Evolutionary conservation across 1,140 invertebrate species (phyloP).

Genomic region (Aricia agestis): DNA sequence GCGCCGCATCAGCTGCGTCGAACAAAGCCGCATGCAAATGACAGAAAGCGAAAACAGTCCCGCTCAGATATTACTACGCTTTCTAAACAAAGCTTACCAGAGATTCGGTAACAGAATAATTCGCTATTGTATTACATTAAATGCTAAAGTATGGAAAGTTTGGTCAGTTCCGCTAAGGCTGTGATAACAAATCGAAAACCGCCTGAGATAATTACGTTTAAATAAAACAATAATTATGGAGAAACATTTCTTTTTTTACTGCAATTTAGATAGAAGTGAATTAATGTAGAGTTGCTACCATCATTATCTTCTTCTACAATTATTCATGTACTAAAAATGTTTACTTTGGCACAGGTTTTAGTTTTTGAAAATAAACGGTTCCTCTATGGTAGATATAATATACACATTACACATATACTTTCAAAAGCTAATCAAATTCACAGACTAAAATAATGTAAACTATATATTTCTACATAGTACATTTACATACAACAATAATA

Average conservation of each 20-base stretch:
- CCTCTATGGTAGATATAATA: no score
- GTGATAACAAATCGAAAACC: background rate
- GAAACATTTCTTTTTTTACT: no score
- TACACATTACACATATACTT: no score
- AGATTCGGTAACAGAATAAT: conserved; percentile 15
- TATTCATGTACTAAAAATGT: no score
- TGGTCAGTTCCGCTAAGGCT: background rate
- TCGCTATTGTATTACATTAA: background rate
- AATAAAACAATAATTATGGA: background rate
- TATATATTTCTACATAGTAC: background rate
- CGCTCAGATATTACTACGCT: conserved; percentile 11
- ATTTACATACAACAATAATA: background rate
- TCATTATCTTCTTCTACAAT: no score
- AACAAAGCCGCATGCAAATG: conserved; percentile 4
- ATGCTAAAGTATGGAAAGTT: conserved; percentile 8
- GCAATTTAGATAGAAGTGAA: no score
- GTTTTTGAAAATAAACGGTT: no score
- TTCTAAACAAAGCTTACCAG: conserved; percentile 12
- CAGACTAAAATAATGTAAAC: no score
- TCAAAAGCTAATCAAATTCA: no score
- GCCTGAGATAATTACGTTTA: background rate
- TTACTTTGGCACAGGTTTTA: no score
- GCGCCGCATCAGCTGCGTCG: background rate
- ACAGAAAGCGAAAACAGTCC: conserved; percentile 8
- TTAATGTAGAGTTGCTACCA: no score